Conservation (phyloP, 2,888 invertebrate species). For the Himalopsyche tibetana region DNA sequence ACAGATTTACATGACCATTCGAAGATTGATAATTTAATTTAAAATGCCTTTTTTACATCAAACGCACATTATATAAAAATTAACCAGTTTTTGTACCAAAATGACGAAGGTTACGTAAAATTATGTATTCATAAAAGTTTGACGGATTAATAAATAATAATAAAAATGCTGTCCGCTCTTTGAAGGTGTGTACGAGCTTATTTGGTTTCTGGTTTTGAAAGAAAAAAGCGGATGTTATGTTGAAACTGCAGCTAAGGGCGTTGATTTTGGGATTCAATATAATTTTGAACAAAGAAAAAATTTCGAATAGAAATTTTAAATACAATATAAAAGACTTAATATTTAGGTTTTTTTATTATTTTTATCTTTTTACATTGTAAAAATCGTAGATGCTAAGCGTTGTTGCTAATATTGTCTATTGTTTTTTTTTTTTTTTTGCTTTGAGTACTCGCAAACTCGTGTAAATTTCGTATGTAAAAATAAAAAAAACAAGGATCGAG, state of each 20-base stretch:
- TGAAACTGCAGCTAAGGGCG: conserved; percentile 42
- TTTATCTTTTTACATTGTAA: conserved; percentile 3
- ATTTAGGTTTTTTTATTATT: conserved; percentile 37
- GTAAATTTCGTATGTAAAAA: conserved; percentile 18
- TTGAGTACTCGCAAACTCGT: conserved; percentile 1
- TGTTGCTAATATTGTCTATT: conserved; percentile 10
- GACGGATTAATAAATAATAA: not conserved
- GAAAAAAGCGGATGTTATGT: not conserved
- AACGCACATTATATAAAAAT: not conserved
- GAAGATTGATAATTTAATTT: not conserved
- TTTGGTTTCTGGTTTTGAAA: conserved; percentile 28
- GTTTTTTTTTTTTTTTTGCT: not conserved
- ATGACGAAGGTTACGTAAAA: not conserved
- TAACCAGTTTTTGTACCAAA: not conserved
- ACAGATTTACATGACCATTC: no score
- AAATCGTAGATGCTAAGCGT: conserved; percentile 24
- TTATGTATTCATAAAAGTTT: no score
- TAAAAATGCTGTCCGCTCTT: not conserved
- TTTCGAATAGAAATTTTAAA: conserved; percentile 28
- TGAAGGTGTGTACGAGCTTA: not conserved
- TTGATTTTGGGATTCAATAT: conserved; percentile 22
- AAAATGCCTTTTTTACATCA: not conserved
- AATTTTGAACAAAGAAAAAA: conserved; percentile 32
- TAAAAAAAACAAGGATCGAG: not conserved
- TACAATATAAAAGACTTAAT: conserved; percentile 43